Conservation (phyloP, 2,797 vertebrate species). For the Tapirus indicus region DNA sequence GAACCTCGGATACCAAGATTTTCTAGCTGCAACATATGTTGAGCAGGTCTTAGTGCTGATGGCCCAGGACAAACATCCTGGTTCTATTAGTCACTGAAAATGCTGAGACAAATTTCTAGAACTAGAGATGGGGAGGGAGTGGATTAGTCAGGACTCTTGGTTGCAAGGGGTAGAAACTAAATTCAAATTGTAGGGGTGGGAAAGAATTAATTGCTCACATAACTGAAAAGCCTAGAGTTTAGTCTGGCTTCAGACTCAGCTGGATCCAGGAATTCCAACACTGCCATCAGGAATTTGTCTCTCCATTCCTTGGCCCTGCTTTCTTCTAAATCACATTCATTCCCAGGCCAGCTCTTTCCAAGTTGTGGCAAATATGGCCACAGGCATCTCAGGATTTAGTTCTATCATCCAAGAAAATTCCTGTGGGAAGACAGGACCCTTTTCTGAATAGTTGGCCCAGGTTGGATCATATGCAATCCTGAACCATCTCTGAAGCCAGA, state of each 20-base stretch:
- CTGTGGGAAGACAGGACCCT: background rate
- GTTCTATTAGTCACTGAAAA: background rate
- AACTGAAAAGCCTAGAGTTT: background rate
- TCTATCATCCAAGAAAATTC: background rate
- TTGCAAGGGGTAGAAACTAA: background rate
- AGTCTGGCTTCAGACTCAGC: background rate
- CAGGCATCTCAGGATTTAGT: background rate
- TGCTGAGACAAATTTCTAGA: background rate
- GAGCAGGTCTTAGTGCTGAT: background rate
- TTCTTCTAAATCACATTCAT: background rate
- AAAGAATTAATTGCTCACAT: background rate
- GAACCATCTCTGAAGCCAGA: background rate
- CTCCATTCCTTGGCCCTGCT: background rate
- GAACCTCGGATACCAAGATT: background rate
- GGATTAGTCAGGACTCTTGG: background rate
- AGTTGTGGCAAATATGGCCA: background rate
- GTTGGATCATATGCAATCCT: background rate
- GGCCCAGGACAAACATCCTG: background rate
- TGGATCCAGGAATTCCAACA: background rate
- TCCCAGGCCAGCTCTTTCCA: background rate
- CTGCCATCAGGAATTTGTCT: background rate
- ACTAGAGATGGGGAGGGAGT: background rate
- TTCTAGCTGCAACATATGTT: background rate
- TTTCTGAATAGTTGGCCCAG: background rate
- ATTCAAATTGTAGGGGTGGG: background rate